A percentile compares a stretch with the other conserved stretches of the same genome.
Conservation (phyloP, 2,888 invertebrate species). For the Caenorhabditis becei region DNA sequence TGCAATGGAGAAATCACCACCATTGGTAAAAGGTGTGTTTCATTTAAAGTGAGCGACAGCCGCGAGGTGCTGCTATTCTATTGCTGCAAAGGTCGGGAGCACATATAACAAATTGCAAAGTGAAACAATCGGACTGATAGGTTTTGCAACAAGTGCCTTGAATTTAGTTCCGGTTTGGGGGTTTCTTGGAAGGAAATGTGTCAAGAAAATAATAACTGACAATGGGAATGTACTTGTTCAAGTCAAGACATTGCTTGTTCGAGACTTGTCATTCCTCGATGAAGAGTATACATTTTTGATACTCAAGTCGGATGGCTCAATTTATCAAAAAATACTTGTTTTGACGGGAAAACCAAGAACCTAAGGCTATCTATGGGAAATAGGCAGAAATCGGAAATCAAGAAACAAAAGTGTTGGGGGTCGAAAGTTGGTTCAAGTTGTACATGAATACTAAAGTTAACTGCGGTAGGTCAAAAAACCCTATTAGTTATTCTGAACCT, state of each 20-base stretch:
- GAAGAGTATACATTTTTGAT: constrained; percentile 61
- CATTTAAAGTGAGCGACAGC: constrained; percentile 40
- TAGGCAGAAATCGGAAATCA: not conserved
- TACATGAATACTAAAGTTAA: constrained; percentile 51
- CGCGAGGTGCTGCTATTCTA: constrained; percentile 34
- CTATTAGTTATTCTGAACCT: constrained; percentile 37
- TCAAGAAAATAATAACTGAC: constrained; percentile 17
- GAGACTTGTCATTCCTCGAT: constrained; percentile 25
- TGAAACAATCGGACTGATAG: constrained; percentile 2
- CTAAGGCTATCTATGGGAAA: not conserved
- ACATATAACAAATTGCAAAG: not conserved
- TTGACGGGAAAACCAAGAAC: constrained; percentile 1
- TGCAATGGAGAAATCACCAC: constrained; percentile 57
- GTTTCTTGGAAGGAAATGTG: constrained; percentile 13
- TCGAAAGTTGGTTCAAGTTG: not conserved
- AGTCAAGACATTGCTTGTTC: not conserved
- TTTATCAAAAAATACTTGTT: constrained; percentile 50
- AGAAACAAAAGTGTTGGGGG: not conserved
- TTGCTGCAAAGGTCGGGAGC: constrained; percentile 43
- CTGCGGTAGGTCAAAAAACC: constrained; percentile 25
- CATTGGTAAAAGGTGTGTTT: constrained; percentile 40
- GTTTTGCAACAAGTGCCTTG: too few relatives aligned
- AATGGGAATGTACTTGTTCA: constrained; percentile 22
- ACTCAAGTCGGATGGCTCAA: constrained; percentile 40
- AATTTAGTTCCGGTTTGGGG: not conserved